Base-by-base conservation (phyloP, 2,113 vertebrate genomes). In the Aramus guarauna region DNA sequence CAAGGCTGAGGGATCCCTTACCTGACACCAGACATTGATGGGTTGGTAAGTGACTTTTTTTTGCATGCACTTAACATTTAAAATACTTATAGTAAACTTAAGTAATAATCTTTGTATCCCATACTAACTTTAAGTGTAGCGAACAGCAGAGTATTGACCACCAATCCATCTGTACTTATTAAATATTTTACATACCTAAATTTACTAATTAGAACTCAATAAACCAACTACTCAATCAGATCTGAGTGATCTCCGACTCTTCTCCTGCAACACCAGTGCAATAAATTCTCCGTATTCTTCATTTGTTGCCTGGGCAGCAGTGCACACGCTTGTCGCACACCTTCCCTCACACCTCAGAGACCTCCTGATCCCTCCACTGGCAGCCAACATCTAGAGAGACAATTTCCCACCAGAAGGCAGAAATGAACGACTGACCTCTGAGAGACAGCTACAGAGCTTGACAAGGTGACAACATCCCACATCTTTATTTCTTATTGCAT, bases 341-440 rank as follows among this genome's bases (percentile, higher is more conserved):
- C 20, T 71, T 20, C 41, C 27, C 36, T 52, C 60, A 12, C 12
- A 30, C 20, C 73, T 30, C 4, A 1, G 72, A 26, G 26, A 17
- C 22, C 55, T 62, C 60, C 56, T 41, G 36, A n/a, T 34, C 43
- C 53, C 16, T 67, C 15, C 45, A 7, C 24, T 37, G 37, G n/a
- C 43, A 88, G 55, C 9, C 32, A 80, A 4, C 0, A 0, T 1
- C 79, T 34, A 1, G 0, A 45, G 15, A 67, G 56, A 66, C 18
- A 30, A 41, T 37, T 66, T 74, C 15, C 56, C 37, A 41, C 23
- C 66, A 66, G 50, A 4, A 68, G 59, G 13, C 45, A 67, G 26
- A 14, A 52, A 45, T 0, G 1, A 82, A 17, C 10, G 43, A 32
- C 21, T 75, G 60, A 88, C 37, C 58, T 41, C 68, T 21, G 2